Evolutionary conservation across 1,140 invertebrate species (phyloP), one percentile per base, ranked within the genome.

Genomic region (Hycleus cichorii): DNA sequence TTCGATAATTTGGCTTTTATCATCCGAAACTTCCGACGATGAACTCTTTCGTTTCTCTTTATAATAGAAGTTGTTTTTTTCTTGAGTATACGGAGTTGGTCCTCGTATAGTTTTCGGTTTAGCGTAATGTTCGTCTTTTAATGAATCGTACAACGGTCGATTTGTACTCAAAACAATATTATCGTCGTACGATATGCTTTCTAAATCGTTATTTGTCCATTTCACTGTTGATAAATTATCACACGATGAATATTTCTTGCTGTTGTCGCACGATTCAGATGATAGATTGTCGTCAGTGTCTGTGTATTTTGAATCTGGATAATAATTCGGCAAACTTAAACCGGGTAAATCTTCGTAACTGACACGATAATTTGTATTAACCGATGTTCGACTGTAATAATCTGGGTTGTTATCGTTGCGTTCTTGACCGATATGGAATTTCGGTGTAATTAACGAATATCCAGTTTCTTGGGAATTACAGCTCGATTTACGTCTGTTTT

Each of bases 381-480:
- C 12, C 38, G 47, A 60, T 45, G 46, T 77, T 75, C 64, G 81
- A 64, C 81, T 78, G 27, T 83, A 80, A 68, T 82, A 83, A 64
- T 83, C 82, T 49, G 83, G 18, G 18, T 18, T 18, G 18, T 18
- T 74, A 65, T 80, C 83, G 67, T 83, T 47, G 57, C 60, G 53
- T 49, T 68, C 47, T 45, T 56, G 51, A 39, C 54, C 46, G 49
- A 42, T 57, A 49, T 47, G 8, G 46, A 48, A 56, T 48, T 56
- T 56, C 39, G 53, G 53, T 27, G 8, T 47, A 47, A 47, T 40
- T 43, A 45, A 56, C 39, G 45, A 48, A 40, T 56, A 47, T 6
- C 40, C 47, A 32, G 45, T 39, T 25, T 56, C 47, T 10, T 39
- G 26, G 5, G 27, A 26, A 9, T 4, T 49, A 25, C 10, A 18